Conservation (phyloP, 1,140 invertebrate genomes). For the Eumaeus atala region DNA sequence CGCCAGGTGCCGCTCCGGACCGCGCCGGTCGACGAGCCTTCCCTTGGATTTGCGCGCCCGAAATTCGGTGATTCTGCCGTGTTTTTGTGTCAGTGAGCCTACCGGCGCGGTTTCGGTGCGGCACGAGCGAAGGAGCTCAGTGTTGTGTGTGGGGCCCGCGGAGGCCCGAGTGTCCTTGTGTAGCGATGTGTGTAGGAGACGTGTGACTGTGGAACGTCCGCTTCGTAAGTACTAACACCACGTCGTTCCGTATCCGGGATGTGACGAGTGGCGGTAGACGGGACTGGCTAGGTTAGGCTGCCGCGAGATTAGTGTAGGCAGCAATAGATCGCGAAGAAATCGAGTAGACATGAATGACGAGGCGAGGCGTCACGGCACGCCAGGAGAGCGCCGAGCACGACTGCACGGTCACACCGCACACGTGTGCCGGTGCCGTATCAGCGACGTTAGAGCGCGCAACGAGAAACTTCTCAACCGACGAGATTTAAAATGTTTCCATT, state of each 20-base stretch:
- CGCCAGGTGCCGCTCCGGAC: conserved; percentile 69
- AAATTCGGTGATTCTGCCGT: conserved; percentile 64
- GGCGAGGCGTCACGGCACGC: conserved; percentile 36
- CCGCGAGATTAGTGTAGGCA: conserved; percentile 35
- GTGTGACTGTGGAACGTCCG: conserved; percentile 60
- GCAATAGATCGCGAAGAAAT: conserved; percentile 38
- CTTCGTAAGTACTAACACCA: conserved; percentile 58
- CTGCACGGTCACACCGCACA: conserved; percentile 23
- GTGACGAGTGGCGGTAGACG: conserved; percentile 28
- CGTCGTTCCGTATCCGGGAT: conserved; percentile 31
- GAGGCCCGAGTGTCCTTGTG: conserved; percentile 64
- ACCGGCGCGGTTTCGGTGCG: conserved; percentile 53
- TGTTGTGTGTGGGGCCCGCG: conserved; percentile 57
- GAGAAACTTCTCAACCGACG: conserved; percentile 17
- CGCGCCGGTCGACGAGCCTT: conserved; percentile 67
- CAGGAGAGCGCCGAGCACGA: conserved; percentile 30
- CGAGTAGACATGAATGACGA: conserved; percentile 52
- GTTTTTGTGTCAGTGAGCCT: conserved; percentile 60
- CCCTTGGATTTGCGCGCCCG: conserved; percentile 68
- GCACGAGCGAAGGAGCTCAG: conserved; percentile 44
- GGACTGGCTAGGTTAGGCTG: conserved; percentile 31
- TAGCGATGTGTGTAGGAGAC: conserved; percentile 60
- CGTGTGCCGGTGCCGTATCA: conserved; percentile 22
- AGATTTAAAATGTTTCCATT: conserved; percentile 6
- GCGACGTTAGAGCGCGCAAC: conserved; percentile 15